A percentile compares a stretch with the other conserved stretches of the same genome.
phyloP scores from a whole-genome alignment of 1,140 invertebrate species.

The Drosophila pachea region DNA sequence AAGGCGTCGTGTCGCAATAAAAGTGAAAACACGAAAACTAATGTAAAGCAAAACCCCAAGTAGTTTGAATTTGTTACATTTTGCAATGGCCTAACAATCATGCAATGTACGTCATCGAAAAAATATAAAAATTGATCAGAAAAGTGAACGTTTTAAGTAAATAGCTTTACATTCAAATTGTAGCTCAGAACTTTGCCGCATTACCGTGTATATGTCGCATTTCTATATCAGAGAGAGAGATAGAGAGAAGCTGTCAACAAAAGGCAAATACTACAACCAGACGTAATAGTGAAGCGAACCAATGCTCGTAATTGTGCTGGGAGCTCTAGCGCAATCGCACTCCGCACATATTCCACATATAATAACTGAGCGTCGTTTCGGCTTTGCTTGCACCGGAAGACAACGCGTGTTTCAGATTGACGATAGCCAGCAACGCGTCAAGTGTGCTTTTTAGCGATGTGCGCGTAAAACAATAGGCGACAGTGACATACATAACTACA shows the following conservation, averaged over 20 bases:
- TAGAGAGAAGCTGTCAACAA: slow-evolving; percentile 29
- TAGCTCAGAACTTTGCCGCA: slow-evolving; percentile 35
- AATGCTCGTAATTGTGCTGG: slow-evolving; percentile 5
- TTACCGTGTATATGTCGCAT: slow-evolving; percentile 17
- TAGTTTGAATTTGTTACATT: slow-evolving; percentile 2
- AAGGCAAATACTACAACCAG: slow-evolving; percentile 36
- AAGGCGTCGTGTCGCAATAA: slow-evolving; percentile 31
- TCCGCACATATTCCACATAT: slow-evolving; percentile 45
- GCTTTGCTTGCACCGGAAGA: slow-evolving; percentile 44
- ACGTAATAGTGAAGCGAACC: slow-evolving; percentile 24
- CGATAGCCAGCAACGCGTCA: slow-evolving; percentile 60
- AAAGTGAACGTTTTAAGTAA: slow-evolving; percentile 20
- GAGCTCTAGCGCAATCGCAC: slow-evolving; percentile 48
- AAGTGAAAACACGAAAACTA: slow-evolving; percentile 58
- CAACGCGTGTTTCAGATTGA: slow-evolving; percentile 61
- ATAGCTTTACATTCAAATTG: slow-evolving; percentile 9
- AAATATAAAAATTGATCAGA: slow-evolving; percentile 14
- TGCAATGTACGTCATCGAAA: slow-evolving; percentile 17
- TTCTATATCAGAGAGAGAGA: slow-evolving; percentile 5
- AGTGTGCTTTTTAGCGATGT: slow-evolving; percentile 59
- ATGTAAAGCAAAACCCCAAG: slow-evolving; percentile 18
- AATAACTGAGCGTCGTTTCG: slow-evolving; percentile 21
- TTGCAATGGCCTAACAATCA: slow-evolving; percentile 19
- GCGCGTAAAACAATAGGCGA: slow-evolving; percentile 65
- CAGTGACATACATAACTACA: slow-evolving; percentile 44